Evolutionary conservation across 2,113 vertebrate genomes (phyloP).

Genomic region (Diadophis punctatus): DNA sequence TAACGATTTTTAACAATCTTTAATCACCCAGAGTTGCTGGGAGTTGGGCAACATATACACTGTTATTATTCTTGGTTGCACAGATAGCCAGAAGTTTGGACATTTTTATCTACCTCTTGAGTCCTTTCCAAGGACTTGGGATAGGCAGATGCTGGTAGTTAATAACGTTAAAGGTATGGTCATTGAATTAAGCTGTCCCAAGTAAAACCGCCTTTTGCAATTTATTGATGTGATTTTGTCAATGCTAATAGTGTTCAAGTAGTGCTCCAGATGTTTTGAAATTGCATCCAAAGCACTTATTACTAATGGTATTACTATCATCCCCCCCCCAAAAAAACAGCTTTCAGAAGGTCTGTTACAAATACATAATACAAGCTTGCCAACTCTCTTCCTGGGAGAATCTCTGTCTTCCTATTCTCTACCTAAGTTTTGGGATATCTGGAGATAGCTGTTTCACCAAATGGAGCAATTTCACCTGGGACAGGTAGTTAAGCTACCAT

Average conservation of each 20-base stretch:
- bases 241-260: background rate
- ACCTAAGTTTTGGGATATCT: background rate
- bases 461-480: background rate
- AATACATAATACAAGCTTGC: background rate
- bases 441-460: background rate
- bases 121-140: background rate
- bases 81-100: background rate
- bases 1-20: background rate
- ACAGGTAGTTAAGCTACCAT: background rate
- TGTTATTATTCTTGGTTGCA: background rate
- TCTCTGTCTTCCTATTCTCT: background rate
- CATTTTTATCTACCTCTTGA: background rate
- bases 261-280: background rate
- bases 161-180: background rate
- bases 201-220: background rate
- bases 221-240: background rate
- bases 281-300: background rate
- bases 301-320: background rate
- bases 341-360: background rate
- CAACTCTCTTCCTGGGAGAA: background rate
- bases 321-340: background rate
- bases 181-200: background rate
- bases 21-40: background rate
- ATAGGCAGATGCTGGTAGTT: background rate
- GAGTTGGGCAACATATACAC: background rate